Evolutionary conservation across 2,888 invertebrate species (phyloP).

Genomic region (Drosophila mercatorum): DNA sequence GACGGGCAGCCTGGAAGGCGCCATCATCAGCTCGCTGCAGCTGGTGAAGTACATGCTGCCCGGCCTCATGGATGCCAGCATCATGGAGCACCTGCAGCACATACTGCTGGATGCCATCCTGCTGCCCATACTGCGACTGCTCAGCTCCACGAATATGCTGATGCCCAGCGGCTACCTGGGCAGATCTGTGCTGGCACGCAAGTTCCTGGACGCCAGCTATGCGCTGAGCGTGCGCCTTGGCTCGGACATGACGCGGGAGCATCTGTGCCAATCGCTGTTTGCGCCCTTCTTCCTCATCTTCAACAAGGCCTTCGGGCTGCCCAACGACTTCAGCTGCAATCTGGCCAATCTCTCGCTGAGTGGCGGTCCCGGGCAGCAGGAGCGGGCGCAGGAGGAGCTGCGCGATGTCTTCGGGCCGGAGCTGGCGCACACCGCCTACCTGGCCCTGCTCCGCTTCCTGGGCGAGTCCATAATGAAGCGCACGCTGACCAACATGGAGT

Average conservation of each 20-base stretch:
- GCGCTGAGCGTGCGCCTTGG: conserved; percentile 91
- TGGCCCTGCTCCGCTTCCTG: conserved; percentile 90
- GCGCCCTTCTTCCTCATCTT: conserved; percentile 92
- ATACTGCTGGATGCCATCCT: conserved; percentile 93
- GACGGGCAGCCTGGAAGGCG: conserved; percentile 94
- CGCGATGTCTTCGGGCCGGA: conserved; percentile 92
- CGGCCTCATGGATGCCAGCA: conserved; percentile 91
- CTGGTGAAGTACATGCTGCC: conserved; percentile 92
- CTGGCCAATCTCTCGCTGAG: conserved; percentile 53
- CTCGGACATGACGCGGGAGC: conserved; percentile 90
- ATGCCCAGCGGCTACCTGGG: conserved; percentile 93
- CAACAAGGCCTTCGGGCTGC: conserved; percentile 87
- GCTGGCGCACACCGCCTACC: conserved; percentile 93
- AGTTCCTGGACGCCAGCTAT: conserved; percentile 92
- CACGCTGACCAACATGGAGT: conserved; percentile 90
- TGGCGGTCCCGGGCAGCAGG: conserved; percentile 51
- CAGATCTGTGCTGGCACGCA: conserved; percentile 90
- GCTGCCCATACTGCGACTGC: conserved; percentile 91
- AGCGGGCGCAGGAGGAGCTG: conserved; percentile 90
- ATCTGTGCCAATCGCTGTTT: conserved; percentile 89
- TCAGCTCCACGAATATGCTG: conserved; percentile 91
- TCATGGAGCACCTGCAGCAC: conserved; percentile 95
- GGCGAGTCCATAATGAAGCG: conserved; percentile 90
- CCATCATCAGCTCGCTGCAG: conserved; percentile 92
- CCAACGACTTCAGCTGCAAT: conserved; percentile 69